These are phyloP conservation scores for Mythimna loreyi DNA, from an alignment of 2,888 invertebrate genomes.

Conservation along the genomic window DNA sequence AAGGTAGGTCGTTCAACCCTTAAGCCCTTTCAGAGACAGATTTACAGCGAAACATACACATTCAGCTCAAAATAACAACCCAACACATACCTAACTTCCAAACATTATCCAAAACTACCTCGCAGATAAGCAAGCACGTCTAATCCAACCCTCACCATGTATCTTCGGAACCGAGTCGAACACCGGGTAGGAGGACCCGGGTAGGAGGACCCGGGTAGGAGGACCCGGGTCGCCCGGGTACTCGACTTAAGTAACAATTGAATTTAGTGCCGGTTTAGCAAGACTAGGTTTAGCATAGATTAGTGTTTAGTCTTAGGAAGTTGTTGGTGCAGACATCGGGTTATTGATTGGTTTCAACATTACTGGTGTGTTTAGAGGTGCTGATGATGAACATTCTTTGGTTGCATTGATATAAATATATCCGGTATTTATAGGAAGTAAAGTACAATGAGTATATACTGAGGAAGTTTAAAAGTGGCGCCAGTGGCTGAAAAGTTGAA, in stretches of 20 bases:
- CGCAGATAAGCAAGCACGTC: conserved; percentile 29
- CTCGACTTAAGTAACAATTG: conserved; percentile 37
- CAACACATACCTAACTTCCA: conserved; percentile 10
- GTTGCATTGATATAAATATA: no score
- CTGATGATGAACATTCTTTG: no score
- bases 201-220: conserved; percentile 7
- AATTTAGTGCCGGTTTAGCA: conserved; percentile 57
- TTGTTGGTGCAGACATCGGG: conserved; percentile 21
- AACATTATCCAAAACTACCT: conserved; percentile 42
- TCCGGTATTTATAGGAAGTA: no score
- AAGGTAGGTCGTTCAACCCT: neutral
- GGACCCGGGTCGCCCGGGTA: conserved; percentile 8
- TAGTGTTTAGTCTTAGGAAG: conserved; percentile 18
- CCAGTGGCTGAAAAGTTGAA: no score
- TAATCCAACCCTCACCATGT: conserved; percentile 41
- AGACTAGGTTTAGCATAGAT: conserved; percentile 38
- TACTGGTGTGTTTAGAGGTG: no score
- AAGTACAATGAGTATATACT: no score
- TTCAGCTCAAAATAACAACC: neutral
- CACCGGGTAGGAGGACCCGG: conserved; percentile 54
- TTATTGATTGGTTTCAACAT: conserved; percentile 23
- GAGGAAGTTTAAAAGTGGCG: no score
- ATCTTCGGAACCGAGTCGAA: conserved; percentile 39
- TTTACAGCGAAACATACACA: neutral
- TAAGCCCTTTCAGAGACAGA: neutral